phyloP scores from a whole-genome alignment of 2,888 invertebrate genomes.

The Myopa testacea region DNA sequence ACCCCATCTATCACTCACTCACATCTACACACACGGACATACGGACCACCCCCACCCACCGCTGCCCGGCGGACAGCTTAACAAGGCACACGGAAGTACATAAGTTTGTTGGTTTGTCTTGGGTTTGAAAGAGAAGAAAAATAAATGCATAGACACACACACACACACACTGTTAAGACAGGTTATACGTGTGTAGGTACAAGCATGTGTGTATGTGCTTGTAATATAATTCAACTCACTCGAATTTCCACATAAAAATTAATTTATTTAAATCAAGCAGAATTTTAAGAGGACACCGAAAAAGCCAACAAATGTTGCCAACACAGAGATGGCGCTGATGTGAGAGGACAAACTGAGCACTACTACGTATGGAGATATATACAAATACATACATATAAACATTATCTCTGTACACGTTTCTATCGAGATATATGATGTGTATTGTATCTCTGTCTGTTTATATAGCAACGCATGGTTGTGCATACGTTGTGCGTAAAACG shows the following conservation, averaged over 20 bases:
- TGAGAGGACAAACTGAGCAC: background rate
- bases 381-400: background rate
- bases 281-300: constrained; percentile 30
- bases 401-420: background rate
- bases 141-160: no score
- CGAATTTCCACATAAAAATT: constrained; percentile 31
- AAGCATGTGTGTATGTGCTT: background rate
- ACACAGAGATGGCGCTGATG: constrained; percentile 6
- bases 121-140: background rate
- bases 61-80: background rate
- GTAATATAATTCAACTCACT: constrained; percentile 11
- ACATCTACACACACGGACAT: background rate
- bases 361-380: background rate
- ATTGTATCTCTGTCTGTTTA: background rate
- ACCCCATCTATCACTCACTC: no score
- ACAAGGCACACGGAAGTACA: background rate
- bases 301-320: background rate
- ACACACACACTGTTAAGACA: no score
- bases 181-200: background rate
- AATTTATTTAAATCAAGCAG: constrained; percentile 36
- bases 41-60: background rate
- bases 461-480: background rate
- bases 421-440: background rate
- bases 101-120: background rate
- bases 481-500: constrained; percentile 29